Evolutionary conservation across 1,140 invertebrate species (phyloP).

Genomic region (Aethina tumida): DNA sequence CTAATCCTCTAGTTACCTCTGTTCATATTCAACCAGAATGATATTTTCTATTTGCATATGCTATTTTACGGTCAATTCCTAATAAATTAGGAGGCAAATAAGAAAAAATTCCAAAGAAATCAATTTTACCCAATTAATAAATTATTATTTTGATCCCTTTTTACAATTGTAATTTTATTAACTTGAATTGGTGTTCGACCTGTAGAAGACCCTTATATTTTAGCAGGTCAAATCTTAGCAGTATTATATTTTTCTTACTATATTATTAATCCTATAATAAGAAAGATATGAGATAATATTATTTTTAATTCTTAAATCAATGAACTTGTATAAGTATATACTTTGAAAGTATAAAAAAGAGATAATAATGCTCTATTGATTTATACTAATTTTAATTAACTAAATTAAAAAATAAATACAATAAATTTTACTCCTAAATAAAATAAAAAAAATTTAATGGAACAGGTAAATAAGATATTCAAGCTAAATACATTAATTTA

Average conservation of each 20-base stretch:
- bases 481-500: conserved; percentile 48
- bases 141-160: conserved; percentile 46
- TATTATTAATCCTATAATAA: no score
- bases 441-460: no score
- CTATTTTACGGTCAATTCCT: conserved; percentile 59
- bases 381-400: no score
- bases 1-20: no score
- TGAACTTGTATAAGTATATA: no score
- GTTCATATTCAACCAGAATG: conserved; percentile 62
- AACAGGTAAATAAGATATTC: no score
- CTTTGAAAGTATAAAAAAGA: conserved; percentile 53
- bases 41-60: conserved; percentile 67
- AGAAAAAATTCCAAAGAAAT: no score
- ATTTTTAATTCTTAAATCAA: conserved; percentile 40
- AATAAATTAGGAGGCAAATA: conserved; percentile 67
- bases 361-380: conserved; percentile 36
- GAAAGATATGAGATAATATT: conserved; percentile 43
- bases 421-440: conserved; percentile 44
- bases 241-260: conserved; percentile 46
- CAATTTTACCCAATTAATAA: conserved; percentile 46
- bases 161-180: no score
- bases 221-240: conserved; percentile 46
- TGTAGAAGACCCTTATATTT: conserved; percentile 49
- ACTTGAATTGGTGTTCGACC: conserved; percentile 53
- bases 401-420: no score